Evolutionary conservation across 64 coral and sea anemone genomes (phyloP), one percentile per base, ranked within the genome.

Genomic region (Montipora efflorescens): DNA sequence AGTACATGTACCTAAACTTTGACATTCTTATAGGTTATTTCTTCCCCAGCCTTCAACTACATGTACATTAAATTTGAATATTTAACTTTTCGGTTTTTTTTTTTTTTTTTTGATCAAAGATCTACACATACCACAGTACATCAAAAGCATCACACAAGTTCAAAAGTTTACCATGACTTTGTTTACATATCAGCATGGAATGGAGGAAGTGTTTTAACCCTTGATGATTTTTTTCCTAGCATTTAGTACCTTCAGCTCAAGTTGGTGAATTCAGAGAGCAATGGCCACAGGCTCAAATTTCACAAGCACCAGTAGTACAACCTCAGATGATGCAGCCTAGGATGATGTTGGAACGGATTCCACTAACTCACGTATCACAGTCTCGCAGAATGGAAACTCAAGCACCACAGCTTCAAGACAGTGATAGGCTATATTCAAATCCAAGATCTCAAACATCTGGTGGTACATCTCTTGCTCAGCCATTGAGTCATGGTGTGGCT

Each of bases 231-330:
- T 67, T 62, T 47, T 67, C 19, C 0, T 14, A 84, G 81, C 81
- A 84, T 8, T 67, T 84, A 9, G 46, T 59, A 1, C 66, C 58
- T 43, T 59, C 81, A 47, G 59, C 67, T 5, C 81, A 84, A 84
- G 81, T 84, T 12, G 66, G 59, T 18, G 81, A 84, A 68, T 84
- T 84, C 43, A 84, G 81, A 67, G 81, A 84, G 15, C 81, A 84
- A 25, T 84, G 81, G 81, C 81, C 81, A 8, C 81, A 84, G 67
- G 61, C 81, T 36, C 81, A 84, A 84, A 68, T 84, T 8, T 43
- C 58, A 5, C 75, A 46, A 45, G 4, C 36, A 4, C 75, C 36
- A 5, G 44, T 13, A 77, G 25, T 28, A 45, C 75, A 77, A 43
- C 75, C 75, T 77, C 75, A 77, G 3, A 10, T 15, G 15, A 14